Evolutionary conservation across 1,140 invertebrate genomes (phyloP), one percentile per base, ranked within the genome.

Genomic region (Caerostris darwini): DNA sequence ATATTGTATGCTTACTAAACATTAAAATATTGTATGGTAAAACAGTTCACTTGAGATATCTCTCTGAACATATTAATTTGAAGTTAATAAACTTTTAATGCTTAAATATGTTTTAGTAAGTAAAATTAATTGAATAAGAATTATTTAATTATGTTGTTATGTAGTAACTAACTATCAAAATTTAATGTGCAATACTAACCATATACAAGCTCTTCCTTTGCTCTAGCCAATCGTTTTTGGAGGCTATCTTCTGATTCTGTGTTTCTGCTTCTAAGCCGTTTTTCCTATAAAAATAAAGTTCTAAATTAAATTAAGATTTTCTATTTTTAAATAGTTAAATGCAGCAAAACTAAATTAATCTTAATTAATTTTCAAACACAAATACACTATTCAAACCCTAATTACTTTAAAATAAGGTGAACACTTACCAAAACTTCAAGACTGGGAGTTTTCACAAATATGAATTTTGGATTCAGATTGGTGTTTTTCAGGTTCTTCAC

Each of bases 401-500:
- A 17, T 64, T 64, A 14, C 12, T 14, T 10, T 34, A 34, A 17
- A 12, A 64, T 14, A 64, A 0, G 59, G 59, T 5, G 6, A 17
- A 71, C 3, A 95, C 95, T 90, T 95, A 96, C 96, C 94, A 96
- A 93, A 94, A 97, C 97, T 85, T 97, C 96, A 77, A 99, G 96
- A 50, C 97, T 98, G 12, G 99, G 99, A 57, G 99, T 99, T 96
- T 98, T 98, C n/a, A 99, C 97, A 96, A 99, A 99, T 10, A 99
- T 97, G 95, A 98, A 98, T 94, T 98, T 96, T 3, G 99, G 98
- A 96, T 99, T 97, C 12, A 99, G 96, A 94, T 98, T 97, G 61
- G 97, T 98, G 53, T 97, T 96, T 95, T 98, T 99, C 3, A 99
- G 97, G 96, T 98, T 98, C 95, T 98, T 98, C 0, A 99, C 99